Conservation (phyloP, 2,888 invertebrate genomes). For the Macrosiphum euphorbiae region DNA sequence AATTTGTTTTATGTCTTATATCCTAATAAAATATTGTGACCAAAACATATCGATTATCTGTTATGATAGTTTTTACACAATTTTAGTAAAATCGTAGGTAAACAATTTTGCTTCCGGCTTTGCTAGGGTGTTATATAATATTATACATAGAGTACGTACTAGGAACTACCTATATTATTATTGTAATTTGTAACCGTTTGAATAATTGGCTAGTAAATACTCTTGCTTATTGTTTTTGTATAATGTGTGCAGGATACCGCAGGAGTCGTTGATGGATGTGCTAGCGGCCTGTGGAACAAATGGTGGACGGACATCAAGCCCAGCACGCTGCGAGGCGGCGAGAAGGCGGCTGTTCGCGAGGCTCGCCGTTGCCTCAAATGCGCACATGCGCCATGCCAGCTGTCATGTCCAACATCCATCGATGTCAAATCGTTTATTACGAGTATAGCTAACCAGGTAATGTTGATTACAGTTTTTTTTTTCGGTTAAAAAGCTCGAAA, state of each 20-base stretch:
- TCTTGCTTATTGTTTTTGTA: background rate
- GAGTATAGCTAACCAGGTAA: conserved; percentile 93
- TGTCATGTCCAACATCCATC: conserved; percentile 97
- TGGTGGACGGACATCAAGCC: conserved; percentile 98
- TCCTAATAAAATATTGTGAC: background rate
- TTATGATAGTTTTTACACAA: background rate
- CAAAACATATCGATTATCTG: background rate
- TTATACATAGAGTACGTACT: too few relatives aligned
- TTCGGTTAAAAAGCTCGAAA: background rate
- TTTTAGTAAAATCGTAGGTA: background rate
- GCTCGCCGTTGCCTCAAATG: conserved; percentile 91
- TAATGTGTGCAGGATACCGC: conserved; percentile 14
- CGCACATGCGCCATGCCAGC: conserved; percentile 97
- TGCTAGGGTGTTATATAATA: background rate
- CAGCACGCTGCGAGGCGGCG: conserved; percentile 86
- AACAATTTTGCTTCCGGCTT: background rate
- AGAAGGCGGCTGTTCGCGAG: conserved; percentile 92
- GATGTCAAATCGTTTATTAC: conserved; percentile 97
- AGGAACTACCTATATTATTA: background rate
- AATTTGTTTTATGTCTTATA: background rate
- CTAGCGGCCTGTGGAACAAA: conserved; percentile 80
- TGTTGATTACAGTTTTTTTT: background rate
- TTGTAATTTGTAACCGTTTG: background rate
- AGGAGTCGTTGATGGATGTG: conserved; percentile 4
- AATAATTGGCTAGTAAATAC: background rate